Evolutionary conservation across 2,113 vertebrate species (phyloP).

Genomic region (Malurus cyaneus): DNA sequence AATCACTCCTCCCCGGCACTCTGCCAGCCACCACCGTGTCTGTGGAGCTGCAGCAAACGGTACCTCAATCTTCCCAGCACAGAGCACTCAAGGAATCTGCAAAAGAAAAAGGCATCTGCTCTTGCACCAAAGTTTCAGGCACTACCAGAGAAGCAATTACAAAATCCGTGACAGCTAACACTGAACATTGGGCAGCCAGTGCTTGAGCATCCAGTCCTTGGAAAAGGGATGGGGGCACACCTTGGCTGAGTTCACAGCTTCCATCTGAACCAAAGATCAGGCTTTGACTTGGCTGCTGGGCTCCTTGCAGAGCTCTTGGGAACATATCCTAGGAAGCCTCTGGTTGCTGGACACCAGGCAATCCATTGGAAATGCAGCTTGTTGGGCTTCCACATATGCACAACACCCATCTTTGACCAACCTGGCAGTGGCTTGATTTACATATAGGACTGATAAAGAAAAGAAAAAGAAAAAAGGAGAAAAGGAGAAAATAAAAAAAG

Average conservation of each 20-base stretch:
- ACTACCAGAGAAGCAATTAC: neutral
- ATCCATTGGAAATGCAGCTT: neutral
- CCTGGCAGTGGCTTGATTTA: neutral
- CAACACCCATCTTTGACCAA: neutral
- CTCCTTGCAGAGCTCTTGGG: neutral
- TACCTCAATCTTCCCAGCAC: neutral
- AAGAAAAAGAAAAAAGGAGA: no score
- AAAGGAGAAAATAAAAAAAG: neutral
- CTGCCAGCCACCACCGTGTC: neutral
- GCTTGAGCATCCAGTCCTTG: neutral
- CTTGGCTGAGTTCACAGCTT: neutral
- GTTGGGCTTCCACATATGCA: neutral
- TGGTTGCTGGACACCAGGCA: neutral
- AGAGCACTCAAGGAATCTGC: neutral
- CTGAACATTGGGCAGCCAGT: fast-evolving
- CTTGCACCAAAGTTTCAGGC: neutral
- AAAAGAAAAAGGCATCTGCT: neutral
- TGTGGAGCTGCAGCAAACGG: neutral
- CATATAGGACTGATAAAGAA: neutral
- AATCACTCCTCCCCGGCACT: neutral
- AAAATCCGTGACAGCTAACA: neutral
- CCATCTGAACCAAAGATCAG: neutral
- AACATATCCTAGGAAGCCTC: neutral
- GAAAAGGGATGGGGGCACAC: neutral
- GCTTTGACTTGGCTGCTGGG: neutral